phyloP scores from a whole-genome alignment of 2,888 invertebrate genomes.

The Coelogynopora nodosa region DNA sequence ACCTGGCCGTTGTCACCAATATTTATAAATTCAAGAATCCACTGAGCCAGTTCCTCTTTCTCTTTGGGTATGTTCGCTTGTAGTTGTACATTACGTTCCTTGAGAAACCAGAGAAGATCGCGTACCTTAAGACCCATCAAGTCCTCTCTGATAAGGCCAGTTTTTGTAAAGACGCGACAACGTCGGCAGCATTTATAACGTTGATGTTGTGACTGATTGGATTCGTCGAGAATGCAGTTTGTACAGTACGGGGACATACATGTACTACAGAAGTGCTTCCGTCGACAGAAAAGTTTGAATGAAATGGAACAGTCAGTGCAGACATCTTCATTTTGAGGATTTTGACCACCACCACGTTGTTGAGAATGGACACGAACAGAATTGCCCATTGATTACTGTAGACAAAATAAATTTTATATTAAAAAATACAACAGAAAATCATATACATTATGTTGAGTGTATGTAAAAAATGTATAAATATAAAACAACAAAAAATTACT shows the following conservation, averaged over 20 bases:
- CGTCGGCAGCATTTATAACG: background rate
- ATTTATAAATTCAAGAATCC: background rate
- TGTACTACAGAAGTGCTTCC: background rate
- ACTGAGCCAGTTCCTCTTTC: background rate
- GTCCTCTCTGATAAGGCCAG: background rate
- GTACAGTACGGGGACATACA: conserved; percentile 1
- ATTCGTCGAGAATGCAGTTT: background rate
- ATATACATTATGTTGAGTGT: too few species aligned
- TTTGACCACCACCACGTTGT: background rate
- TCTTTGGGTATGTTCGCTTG: background rate
- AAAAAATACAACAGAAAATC: too few species aligned
- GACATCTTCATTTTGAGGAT: background rate
- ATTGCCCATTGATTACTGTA: too few species aligned
- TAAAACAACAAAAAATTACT: too few species aligned
- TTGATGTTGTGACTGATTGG: background rate
- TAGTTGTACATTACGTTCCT: background rate
- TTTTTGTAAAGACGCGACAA: background rate
- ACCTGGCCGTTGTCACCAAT: background rate
- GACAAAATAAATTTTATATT: too few species aligned
- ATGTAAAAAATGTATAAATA: too few species aligned
- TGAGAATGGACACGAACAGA: background rate
- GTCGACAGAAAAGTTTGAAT: background rate
- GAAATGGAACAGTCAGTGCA: background rate
- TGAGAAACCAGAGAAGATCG: background rate
- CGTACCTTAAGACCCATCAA: background rate